A percentile compares a stretch with the other conserved stretches of the same genome.
phyloP scores from a whole-genome alignment of 2,888 invertebrate species.

The Eupeodes luniger region DNA sequence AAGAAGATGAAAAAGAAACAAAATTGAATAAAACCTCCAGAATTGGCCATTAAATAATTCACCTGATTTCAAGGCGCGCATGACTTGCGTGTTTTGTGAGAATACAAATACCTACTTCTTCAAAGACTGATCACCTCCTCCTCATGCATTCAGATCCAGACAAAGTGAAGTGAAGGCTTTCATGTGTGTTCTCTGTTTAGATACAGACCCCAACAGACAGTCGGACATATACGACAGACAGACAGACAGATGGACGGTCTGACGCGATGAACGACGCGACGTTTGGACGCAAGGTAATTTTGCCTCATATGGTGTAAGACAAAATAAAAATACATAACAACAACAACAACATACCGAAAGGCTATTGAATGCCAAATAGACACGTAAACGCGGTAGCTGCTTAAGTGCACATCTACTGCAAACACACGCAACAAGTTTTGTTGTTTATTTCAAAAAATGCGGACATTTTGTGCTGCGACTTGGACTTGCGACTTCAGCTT shows the following conservation, averaged over 20 bases:
- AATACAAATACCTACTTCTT: slow-evolving; percentile 55
- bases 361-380: slow-evolving; percentile 74
- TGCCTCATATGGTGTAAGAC: slow-evolving; percentile 64
- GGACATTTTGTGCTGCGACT: slow-evolving; percentile 72
- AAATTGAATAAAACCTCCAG: slow-evolving; percentile 47
- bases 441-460: slow-evolving; percentile 70
- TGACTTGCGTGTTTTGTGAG: slow-evolving; percentile 74
- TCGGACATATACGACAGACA: neutral
- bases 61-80: slow-evolving; percentile 74
- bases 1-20: slow-evolving; percentile 10
- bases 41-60: slow-evolving; percentile 76
- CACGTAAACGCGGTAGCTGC: slow-evolving; percentile 75
- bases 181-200: slow-evolving; percentile 15
- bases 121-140: slow-evolving; percentile 61
- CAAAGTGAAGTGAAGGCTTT: slow-evolving; percentile 52
- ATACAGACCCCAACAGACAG: neutral
- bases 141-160: slow-evolving; percentile 50
- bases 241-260: slow-evolving; percentile 36
- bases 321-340: neutral
- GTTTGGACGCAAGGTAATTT: slow-evolving; percentile 68
- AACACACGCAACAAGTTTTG: slow-evolving; percentile 69
- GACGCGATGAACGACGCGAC: too few relatives aligned
- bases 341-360: slow-evolving; percentile 25
- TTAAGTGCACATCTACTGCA: slow-evolving; percentile 73
- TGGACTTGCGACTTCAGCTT: too few relatives aligned